Percentiles rank a stretch among this genome's conserved stretches.
phyloP scores from a whole-genome alignment of 1,140 invertebrate genomes.

The Penaeus japonicus region DNA sequence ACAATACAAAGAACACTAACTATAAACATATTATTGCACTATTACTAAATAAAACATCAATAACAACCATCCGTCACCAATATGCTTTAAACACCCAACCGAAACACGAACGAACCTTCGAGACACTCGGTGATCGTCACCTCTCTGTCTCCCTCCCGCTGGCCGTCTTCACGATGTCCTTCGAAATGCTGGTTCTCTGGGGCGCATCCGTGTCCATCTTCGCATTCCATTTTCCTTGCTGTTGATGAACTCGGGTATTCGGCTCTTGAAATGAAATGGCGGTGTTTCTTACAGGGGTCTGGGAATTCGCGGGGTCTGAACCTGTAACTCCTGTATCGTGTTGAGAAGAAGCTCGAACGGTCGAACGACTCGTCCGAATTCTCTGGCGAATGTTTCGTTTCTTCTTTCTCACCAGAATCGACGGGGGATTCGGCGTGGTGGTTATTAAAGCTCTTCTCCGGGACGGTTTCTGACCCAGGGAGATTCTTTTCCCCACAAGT shows the following conservation, averaged over 20 bases:
- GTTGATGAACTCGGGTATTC: background rate
- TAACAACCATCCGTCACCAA: no score
- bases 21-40: no score
- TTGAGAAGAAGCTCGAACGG: background rate
- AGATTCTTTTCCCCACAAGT: background rate
- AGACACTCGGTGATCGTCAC: background rate
- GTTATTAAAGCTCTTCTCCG: background rate
- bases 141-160: background rate
- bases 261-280: background rate
- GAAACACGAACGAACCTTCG: background rate
- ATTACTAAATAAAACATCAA: no score
- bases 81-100: background rate
- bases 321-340: background rate
- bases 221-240: background rate
- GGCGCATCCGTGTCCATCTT: background rate
- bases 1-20: no score
- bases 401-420: no score
- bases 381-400: no score
- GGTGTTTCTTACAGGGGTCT: slow-evolving; percentile 13
- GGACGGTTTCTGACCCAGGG: background rate
- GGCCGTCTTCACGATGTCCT: no score
- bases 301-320: background rate
- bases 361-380: no score
- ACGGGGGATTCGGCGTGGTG: no score
- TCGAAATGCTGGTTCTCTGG: background rate